These are phyloP conservation scores for Andrena dorsata DNA, from an alignment of 2,888 invertebrate genomes.

Conservation along the genomic window DNA sequence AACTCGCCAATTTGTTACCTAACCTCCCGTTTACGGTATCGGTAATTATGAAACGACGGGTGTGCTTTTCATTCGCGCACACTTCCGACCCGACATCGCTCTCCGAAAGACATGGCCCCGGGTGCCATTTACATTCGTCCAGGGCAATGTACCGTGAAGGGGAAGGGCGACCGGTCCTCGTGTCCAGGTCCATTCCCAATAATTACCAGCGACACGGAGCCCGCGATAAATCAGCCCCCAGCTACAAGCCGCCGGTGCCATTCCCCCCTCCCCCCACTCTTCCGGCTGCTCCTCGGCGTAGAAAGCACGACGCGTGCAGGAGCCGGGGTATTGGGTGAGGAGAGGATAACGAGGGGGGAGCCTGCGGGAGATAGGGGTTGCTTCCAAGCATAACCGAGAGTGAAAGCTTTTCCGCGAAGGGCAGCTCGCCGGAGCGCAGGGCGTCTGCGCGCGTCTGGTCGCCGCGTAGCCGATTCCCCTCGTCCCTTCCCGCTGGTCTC, in stretches of 20 bases:
- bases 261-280: too few relatives aligned
- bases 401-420: slow-evolving; percentile 46
- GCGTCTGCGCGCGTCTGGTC: slow-evolving; percentile 10
- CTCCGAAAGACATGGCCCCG: too few relatives aligned
- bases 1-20: slow-evolving; percentile 35
- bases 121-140: too few relatives aligned
- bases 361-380: slow-evolving; percentile 6
- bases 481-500: background rate
- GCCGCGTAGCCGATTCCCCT: slow-evolving; percentile 12
- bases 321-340: background rate
- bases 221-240: too few relatives aligned
- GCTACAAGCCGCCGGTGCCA: too few relatives aligned
- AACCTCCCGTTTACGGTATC: slow-evolving; percentile 14
- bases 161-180: too few relatives aligned
- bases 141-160: too few relatives aligned
- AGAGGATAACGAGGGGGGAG: slow-evolving; percentile 4
- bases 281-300: background rate
- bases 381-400: slow-evolving; percentile 22
- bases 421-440: slow-evolving; percentile 55
- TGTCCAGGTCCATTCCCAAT: too few relatives aligned
- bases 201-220: too few relatives aligned
- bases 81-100: background rate
- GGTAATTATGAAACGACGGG: slow-evolving; percentile 30
- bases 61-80: background rate
- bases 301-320: background rate